Conservation (phyloP, 23 tunicate species). For the Aplidium turbinatum region DNA sequence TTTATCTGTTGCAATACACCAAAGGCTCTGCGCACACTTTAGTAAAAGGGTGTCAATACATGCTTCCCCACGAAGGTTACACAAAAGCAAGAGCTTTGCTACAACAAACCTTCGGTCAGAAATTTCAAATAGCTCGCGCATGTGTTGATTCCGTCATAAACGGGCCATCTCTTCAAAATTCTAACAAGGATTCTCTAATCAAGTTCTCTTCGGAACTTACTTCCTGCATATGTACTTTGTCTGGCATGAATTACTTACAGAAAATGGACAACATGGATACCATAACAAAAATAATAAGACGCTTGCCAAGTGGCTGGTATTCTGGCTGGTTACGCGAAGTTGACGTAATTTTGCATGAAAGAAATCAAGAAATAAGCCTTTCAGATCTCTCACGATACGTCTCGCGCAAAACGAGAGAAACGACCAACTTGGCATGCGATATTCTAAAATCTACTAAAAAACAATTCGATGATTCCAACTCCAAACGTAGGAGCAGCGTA, state of each 20-base stretch:
- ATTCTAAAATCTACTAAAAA: too few species aligned
- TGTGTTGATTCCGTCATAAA: constrained; percentile 8
- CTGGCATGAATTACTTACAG: constrained; percentile 3
- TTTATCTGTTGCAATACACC: constrained; percentile 19
- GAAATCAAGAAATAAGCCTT: too few species aligned
- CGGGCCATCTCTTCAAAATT: background rate
- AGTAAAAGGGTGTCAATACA: constrained; percentile 28
- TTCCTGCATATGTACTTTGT: constrained; percentile 2
- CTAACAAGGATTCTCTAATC: background rate
- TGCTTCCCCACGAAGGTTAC: constrained; percentile 16
- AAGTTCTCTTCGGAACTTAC: constrained; percentile 1
- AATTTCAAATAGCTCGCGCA: constrained; percentile 37
- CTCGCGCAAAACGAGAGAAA: too few species aligned
- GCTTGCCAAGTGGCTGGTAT: too few species aligned
- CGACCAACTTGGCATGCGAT: too few species aligned
- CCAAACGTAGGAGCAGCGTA: too few species aligned
- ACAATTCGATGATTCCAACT: too few species aligned
- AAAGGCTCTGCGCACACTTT: constrained; percentile 21
- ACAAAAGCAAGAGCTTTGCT: constrained; percentile 8
- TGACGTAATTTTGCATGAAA: too few species aligned
- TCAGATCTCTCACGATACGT: too few species aligned
- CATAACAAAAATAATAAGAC: too few species aligned
- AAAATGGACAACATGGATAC: constrained; percentile 34
- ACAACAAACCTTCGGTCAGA: constrained; percentile 20
- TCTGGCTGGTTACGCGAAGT: too few species aligned